A percentile compares a stretch with the other conserved stretches of the same genome.
These are phyloP conservation scores for Papilio glaucus DNA, from an alignment of 1,140 invertebrate species.

Conservation along the genomic window DNA sequence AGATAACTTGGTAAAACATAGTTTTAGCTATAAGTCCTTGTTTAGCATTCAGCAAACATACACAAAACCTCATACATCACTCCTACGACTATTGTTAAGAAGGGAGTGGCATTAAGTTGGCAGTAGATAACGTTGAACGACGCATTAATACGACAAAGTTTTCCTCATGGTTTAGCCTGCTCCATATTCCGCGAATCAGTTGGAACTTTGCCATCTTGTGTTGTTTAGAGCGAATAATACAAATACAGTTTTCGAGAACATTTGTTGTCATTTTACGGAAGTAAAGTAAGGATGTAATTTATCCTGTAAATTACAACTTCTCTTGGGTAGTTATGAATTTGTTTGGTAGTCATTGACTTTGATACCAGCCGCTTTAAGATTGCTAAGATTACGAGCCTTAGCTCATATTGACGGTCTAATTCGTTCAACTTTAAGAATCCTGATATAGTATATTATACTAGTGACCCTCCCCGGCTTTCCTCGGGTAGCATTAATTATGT, in stretches of 20 bases:
- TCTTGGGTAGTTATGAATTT: neutral
- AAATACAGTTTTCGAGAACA: neutral
- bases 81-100: neutral
- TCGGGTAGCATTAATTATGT: no score
- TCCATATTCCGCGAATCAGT: constrained; percentile 18
- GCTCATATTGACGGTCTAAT: no score
- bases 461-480: no score
- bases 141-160: neutral
- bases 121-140: constrained; percentile 4
- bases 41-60: neutral
- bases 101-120: constrained; percentile 10
- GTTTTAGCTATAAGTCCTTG: neutral
- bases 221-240: constrained; percentile 2
- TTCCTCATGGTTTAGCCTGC: constrained; percentile 13
- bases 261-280: neutral
- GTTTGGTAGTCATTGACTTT: no score
- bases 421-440: no score
- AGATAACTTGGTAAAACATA: no score
- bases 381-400: no score
- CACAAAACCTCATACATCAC: constrained; percentile 7
- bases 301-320: neutral
- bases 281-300: neutral
- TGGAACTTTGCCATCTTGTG: neutral
- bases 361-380: no score
- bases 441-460: no score